Evolutionary conservation across 2,888 invertebrate species (phyloP).

Genomic region (Cheilosia variabilis): DNA sequence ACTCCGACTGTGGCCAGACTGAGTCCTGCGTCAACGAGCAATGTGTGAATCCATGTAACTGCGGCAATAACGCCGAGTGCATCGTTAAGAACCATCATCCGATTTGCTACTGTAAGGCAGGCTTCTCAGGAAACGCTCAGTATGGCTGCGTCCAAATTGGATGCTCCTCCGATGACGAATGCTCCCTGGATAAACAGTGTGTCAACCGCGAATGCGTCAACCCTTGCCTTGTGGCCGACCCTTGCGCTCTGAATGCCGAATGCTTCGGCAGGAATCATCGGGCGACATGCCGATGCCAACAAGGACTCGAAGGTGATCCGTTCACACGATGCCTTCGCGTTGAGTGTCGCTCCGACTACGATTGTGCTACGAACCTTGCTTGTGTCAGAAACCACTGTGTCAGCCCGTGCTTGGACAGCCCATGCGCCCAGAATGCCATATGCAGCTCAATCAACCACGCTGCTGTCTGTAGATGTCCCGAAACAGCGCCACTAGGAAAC

Average conservation of each 20-base stretch:
- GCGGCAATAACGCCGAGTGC: slow-evolving; percentile 93
- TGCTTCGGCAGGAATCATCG: slow-evolving; percentile 92
- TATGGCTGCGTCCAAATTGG: slow-evolving; percentile 91
- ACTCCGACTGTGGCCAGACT: slow-evolving; percentile 91
- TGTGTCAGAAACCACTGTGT: slow-evolving; percentile 90
- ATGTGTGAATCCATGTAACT: slow-evolving; percentile 93
- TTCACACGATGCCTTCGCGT: slow-evolving; percentile 90
- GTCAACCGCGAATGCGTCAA: slow-evolving; percentile 92
- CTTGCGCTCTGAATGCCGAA: slow-evolving; percentile 93
- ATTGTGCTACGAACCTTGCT: slow-evolving; percentile 90
- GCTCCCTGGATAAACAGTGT: slow-evolving; percentile 91
- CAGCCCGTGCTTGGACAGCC: slow-evolving; percentile 90
- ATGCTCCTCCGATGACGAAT: slow-evolving; percentile 92
- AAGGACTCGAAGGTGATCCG: slow-evolving; percentile 91
- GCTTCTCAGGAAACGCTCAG: slow-evolving; percentile 94
- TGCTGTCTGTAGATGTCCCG: slow-evolving; percentile 92
- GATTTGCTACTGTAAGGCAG: slow-evolving; percentile 91
- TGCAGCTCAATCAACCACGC: slow-evolving; percentile 92
- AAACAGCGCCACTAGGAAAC: slow-evolving; percentile 91
- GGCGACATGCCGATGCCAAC: slow-evolving; percentile 91
- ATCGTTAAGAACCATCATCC: slow-evolving; percentile 93
- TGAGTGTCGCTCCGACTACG: slow-evolving; percentile 91
- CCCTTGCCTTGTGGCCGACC: slow-evolving; percentile 91
- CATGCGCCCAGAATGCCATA: slow-evolving; percentile 92
- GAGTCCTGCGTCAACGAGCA: slow-evolving; percentile 92